Conservation (phyloP, 2,113 vertebrate species). For the Upupa epops region DNA sequence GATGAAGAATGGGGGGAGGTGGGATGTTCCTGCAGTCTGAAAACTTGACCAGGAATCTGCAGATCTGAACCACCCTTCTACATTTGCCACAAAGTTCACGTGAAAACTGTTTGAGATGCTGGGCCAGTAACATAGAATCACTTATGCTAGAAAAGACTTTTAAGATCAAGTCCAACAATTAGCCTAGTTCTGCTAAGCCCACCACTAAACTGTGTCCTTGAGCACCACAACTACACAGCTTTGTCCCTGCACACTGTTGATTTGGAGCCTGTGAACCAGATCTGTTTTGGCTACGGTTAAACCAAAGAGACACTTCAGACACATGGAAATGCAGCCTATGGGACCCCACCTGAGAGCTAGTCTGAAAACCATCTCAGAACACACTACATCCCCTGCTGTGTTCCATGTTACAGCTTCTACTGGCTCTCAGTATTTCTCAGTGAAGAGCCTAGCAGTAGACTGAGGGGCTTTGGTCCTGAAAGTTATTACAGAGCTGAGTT, state of each 20-base stretch:
- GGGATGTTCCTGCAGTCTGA: background rate
- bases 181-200: too few species aligned
- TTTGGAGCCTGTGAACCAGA: background rate
- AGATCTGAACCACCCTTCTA: background rate
- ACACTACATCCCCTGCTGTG: background rate
- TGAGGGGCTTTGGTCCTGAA: background rate
- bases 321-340: fast-evolving
- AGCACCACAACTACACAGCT: too few species aligned
- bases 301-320: background rate
- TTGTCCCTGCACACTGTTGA: background rate
- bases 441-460: background rate
- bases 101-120: background rate
- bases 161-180: too few species aligned
- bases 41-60: background rate
- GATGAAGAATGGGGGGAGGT: background rate
- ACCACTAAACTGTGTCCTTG: too few species aligned
- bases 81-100: background rate
- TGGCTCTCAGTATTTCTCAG: background rate
- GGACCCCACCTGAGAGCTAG: background rate
- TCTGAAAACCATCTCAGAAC: background rate
- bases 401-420: background rate
- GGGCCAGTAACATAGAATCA: background rate
- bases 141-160: too few species aligned
- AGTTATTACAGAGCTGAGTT: background rate
- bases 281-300: background rate